Conservation (phyloP, 2,113 vertebrate species). For the Phylloscopus whistleri region DNA sequence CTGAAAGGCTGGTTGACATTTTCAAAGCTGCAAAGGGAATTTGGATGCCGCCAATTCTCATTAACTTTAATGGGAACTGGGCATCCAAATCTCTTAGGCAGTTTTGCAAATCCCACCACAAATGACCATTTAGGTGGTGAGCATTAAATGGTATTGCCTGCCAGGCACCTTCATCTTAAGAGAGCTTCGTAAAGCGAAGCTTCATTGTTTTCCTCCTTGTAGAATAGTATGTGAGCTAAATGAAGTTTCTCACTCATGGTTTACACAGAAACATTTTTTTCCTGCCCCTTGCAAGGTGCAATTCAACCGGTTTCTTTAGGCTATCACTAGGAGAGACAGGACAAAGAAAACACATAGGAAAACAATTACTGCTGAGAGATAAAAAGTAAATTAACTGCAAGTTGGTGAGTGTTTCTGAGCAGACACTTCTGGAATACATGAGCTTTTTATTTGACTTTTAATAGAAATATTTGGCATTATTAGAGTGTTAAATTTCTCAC, state of each 20-base stretch:
- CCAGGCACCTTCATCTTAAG: slow-evolving; percentile 15
- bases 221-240: background rate
- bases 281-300: background rate
- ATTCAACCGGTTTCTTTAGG: background rate
- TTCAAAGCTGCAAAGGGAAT: slow-evolving; percentile 63
- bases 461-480: slow-evolving; percentile 74
- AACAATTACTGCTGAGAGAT: slow-evolving; percentile 35
- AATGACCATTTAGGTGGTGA: slow-evolving; percentile 53
- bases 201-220: slow-evolving; percentile 26
- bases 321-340: background rate
- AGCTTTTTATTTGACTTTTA: slow-evolving; percentile 61
- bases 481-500: slow-evolving; percentile 72
- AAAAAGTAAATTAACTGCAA: slow-evolving; percentile 53
- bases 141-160: slow-evolving; percentile 44
- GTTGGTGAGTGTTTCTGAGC: slow-evolving; percentile 57
- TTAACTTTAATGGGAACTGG: slow-evolving; percentile 63
- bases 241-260: slow-evolving; percentile 23
- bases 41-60: slow-evolving; percentile 59
- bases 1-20: slow-evolving; percentile 56
- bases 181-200: background rate
- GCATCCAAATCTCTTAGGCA: slow-evolving; percentile 59
- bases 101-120: slow-evolving; percentile 62
- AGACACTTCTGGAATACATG: slow-evolving; percentile 54
- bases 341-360: slow-evolving; percentile 49
- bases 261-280: background rate